Evolutionary conservation across 2,113 vertebrate species (phyloP).

Genomic region (Petromus typicus): DNA sequence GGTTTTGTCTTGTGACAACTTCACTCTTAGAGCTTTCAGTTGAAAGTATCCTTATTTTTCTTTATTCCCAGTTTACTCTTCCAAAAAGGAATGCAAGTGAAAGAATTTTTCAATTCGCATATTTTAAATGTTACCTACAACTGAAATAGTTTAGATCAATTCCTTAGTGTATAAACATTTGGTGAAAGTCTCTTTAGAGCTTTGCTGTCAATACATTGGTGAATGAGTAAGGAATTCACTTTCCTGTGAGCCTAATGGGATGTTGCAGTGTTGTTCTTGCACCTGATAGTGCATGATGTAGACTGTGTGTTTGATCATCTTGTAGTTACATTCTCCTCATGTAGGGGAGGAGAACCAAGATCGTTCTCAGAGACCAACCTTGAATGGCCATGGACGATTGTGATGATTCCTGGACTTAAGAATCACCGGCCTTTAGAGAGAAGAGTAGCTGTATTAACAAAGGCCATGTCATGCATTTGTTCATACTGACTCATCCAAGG

Average conservation of each 20-base stretch:
- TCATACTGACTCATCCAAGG: neutral
- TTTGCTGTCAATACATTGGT: neutral
- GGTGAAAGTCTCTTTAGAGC: neutral
- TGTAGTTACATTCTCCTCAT: neutral
- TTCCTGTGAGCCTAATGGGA: neutral
- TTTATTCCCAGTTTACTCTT: neutral
- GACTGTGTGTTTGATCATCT: neutral
- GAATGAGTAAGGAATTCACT: neutral
- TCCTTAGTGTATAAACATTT: neutral
- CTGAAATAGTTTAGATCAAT: neutral
- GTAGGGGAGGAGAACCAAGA: neutral
- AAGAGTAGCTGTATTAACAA: neutral
- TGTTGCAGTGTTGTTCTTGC: neutral
- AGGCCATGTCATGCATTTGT: neutral
- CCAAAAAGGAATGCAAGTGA: neutral
- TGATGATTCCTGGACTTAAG: neutral
- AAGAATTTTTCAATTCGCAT: slow-evolving; percentile 20
- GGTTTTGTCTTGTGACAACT: neutral
- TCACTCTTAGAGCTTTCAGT: neutral
- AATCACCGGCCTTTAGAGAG: neutral
- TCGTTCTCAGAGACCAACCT: neutral
- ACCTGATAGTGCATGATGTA: neutral
- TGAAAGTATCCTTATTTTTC: neutral
- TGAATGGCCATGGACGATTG: neutral
- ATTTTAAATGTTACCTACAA: neutral